Conservation (phyloP, 2,888 invertebrate genomes). For the Drosophila longiperda region DNA sequence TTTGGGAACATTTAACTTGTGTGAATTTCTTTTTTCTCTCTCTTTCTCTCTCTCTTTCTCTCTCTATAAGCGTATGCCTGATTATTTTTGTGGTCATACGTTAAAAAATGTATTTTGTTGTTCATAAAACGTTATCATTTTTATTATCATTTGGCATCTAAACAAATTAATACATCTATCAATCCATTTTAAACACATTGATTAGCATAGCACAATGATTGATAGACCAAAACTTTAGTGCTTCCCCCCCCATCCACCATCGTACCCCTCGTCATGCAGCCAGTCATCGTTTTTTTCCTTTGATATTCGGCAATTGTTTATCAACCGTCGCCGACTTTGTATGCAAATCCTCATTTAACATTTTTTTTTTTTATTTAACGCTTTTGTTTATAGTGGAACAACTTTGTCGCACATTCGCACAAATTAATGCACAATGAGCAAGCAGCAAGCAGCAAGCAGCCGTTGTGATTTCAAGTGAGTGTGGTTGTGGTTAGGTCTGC, state of each 20-base stretch:
- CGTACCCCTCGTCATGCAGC: neutral
- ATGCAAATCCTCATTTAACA: conserved; percentile 62
- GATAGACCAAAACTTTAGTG: neutral
- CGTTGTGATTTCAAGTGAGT: neutral
- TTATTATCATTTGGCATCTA: conserved; percentile 34
- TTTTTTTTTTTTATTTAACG: conserved; percentile 3
- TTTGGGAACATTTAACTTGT: conserved; percentile 4
- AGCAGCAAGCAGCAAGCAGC: conserved; percentile 17
- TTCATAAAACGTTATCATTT: conserved; percentile 24
- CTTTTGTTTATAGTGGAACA: conserved; percentile 42
- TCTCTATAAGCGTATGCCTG: neutral
- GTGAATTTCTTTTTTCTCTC: neutral
- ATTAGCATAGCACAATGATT: conserved; percentile 48
- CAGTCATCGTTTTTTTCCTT: neutral
- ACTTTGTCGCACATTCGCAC: conserved; percentile 33
- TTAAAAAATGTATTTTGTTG: conserved; percentile 24
- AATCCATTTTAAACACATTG: conserved; percentile 49
- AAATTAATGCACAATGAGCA: conserved; percentile 50
- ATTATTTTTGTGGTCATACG: neutral
- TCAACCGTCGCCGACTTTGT: conserved; percentile 56
- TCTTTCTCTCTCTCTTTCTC: neutral
- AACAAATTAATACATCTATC: conserved; percentile 23
- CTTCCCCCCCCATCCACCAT: neutral
- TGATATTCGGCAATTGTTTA: conserved; percentile 55
- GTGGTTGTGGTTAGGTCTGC: neutral